These are phyloP conservation scores for Anoplolepis gracilipes DNA, from an alignment of 1,140 invertebrate genomes.

Conservation along the genomic window DNA sequence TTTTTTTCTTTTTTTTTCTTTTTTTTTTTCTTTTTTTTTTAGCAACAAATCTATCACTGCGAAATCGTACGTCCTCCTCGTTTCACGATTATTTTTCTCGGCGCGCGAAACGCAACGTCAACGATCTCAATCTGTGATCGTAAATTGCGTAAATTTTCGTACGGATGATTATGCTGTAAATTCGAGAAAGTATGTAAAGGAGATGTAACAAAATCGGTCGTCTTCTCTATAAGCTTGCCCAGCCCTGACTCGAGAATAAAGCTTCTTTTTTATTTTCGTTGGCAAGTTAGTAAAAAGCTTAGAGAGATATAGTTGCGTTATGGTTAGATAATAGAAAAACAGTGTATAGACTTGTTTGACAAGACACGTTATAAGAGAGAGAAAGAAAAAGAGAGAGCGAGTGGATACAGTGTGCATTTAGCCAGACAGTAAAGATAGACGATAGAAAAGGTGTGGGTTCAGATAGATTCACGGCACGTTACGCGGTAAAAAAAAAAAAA, in stretches of 20 bases:
- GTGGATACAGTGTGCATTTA: constrained; percentile 38
- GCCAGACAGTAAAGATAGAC: constrained; percentile 31
- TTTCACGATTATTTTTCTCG: constrained; percentile 69
- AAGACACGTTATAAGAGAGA: constrained; percentile 31
- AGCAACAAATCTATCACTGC: constrained; percentile 51
- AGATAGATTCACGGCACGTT: constrained; percentile 29
- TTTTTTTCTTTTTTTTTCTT: too few species aligned
- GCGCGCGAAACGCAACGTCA: constrained; percentile 31
- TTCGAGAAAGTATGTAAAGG: constrained; percentile 3
- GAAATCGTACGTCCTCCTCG: constrained; percentile 62
- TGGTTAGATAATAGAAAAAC: constrained; percentile 56
- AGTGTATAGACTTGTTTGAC: constrained; percentile 44
- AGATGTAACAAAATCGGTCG: constrained; percentile 32
- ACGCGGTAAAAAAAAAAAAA: constrained; percentile 36
- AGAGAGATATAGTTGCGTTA: constrained; percentile 65
- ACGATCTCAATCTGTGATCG: neutral
- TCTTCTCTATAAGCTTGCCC: constrained; percentile 80
- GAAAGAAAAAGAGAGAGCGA: neutral
- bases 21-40: constrained; percentile 45
- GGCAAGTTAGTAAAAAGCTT: constrained; percentile 80
- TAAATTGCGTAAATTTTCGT: neutral
- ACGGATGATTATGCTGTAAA: neutral
- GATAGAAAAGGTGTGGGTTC: constrained; percentile 30
- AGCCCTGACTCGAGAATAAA: constrained; percentile 75
- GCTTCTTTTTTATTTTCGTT: constrained; percentile 53